Evolutionary conservation across 2,888 invertebrate species (phyloP), one percentile per base, ranked within the genome.

Genomic region (Leptinotarsa juncta): DNA sequence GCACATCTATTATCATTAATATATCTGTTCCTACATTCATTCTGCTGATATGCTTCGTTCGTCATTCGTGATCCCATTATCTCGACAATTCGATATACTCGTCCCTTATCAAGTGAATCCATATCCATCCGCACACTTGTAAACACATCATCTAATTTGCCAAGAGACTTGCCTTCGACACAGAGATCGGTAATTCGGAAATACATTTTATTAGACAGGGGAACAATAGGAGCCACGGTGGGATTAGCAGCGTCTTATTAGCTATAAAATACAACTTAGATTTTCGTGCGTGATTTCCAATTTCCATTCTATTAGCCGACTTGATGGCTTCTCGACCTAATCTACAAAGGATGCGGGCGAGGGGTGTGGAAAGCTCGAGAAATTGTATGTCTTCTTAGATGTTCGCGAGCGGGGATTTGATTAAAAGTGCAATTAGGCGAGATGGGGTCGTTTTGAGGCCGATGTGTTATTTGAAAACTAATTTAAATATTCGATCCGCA

Each of bases 201-300:
- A 85, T 85, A 84, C 82, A 82, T 84, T 85, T 84, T 83, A 82
- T 81, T 80, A 82, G 81, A 77, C 71, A 18, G 77, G 74, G 82
- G 82, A 67, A 86, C 85, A 85, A 86, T 85, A 81, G 84, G 78
- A 81, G 78, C 78, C 83, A 82, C 85, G 70, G 66, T 51, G 53
- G 75, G 72, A 72, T 72, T 75, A 72, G 72, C 60, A 83, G 80
- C 85, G 85, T 86, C 85, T 85, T 86, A 86, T 86, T 86, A 86
- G 82, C 84, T 85, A 83, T 83, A 85, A 86, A 86, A 85, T 84
- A 85, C 84, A 83, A 83, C 82, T 84, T 85, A 82, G 83, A 84
- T 83, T 79, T 82, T 84, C 83, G 86, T 85, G 85, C 86, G 86
- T 86, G 86, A 87, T 87, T 87, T 87, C 86, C 86, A 87, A 87